phyloP scores from a whole-genome alignment of 2,888 invertebrate species.

The Orchestes rusci region DNA sequence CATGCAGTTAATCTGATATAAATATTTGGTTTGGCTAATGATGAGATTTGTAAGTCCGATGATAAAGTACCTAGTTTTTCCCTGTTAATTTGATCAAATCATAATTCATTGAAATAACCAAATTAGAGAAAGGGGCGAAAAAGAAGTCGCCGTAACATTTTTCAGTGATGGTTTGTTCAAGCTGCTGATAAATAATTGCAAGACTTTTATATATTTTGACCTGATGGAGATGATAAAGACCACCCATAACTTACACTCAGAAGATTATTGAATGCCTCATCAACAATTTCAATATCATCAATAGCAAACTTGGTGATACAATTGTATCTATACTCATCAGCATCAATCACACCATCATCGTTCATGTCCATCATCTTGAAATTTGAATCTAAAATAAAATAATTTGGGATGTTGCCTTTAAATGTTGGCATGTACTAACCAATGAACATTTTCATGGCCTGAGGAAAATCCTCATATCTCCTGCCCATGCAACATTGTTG shows the following conservation, averaged over 20 bases:
- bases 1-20: no score
- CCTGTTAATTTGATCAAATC: no score
- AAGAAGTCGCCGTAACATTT: no score
- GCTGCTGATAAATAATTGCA: no score
- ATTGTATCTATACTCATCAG: slow-evolving; percentile 77
- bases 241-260: slow-evolving; percentile 69
- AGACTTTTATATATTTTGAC: no score
- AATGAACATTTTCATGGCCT: slow-evolving; percentile 73
- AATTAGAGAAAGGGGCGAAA: no score
- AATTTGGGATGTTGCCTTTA: neutral
- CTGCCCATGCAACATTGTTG: slow-evolving; percentile 73
- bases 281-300: slow-evolving; percentile 66
- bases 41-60: no score
- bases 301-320: slow-evolving; percentile 74
- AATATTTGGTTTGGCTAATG: no score
- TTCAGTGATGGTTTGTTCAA: no score
- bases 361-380: slow-evolving; percentile 76
- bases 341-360: slow-evolving; percentile 68
- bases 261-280: slow-evolving; percentile 69
- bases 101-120: no score
- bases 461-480: slow-evolving; percentile 71
- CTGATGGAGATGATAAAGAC: no score
- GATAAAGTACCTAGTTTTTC: no score
- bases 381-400: slow-evolving; percentile 53
- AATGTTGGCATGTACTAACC: slow-evolving; percentile 4